Evolutionary conservation across 2,888 invertebrate species (phyloP), one percentile per base, ranked within the genome.

Genomic region (Allygus modestus): DNA sequence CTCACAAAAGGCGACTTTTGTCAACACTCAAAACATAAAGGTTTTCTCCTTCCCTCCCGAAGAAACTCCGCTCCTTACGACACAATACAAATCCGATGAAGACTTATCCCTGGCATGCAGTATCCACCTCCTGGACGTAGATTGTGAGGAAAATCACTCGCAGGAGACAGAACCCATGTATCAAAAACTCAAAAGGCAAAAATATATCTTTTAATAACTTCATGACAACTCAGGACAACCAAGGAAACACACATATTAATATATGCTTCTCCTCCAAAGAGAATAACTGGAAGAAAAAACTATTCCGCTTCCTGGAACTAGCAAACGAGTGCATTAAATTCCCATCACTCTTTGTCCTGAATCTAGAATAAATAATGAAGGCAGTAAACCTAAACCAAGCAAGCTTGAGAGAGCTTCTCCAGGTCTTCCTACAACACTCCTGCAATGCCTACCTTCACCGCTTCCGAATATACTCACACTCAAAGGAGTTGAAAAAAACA

Each of bases 361-460:
- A 77, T 17, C 15, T 77, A 43, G 77, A 51, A 1, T 26, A 43
- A 17, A 9, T 46, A 23, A 46, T 77, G 46, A 77, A 77, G 43
- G 46, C 51, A 77, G 15, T 77, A 26, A 46, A 77, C 37, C 28
- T 51, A 28, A 77, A 20, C n/a, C 7, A 77, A 26, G 43, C 77
- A 77, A 77, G 77, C n/a, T 20, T 77, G 9, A 77, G 77, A 51
- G 51, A 77, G 51, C 46, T 77, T n/a, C 77, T 77, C 20, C 77
- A 77, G 37, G 77, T 77, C 26, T 46, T 77, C 37, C 28, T 77
- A 15, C 77, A 77, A 28, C 37, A n/a, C 31, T 43, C 77, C 23
- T 77, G 77, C 77, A 77, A 77, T 46, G 77, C 77, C 12, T 77
- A 77, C n/a, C 51, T 51, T 17, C 77, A 77, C 28, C 77, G 77